Percentiles rank a stretch among this genome's conserved stretches.
These are phyloP conservation scores for Gadus chalcogrammus DNA, from an alignment of 2,113 vertebrate genomes.

Conservation along the genomic window DNA sequence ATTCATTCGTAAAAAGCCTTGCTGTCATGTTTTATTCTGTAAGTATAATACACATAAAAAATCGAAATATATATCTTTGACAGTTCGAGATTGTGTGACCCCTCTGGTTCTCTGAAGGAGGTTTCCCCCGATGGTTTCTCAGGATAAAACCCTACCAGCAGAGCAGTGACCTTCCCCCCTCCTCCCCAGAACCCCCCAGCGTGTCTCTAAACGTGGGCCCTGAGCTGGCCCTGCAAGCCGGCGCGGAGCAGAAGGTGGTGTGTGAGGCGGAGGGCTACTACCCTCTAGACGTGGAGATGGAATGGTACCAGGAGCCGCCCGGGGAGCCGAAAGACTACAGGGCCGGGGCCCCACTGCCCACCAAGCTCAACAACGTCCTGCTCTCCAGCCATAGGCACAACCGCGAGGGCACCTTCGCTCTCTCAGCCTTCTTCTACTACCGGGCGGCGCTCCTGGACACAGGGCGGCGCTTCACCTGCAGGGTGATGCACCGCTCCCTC, in stretches of 20 bases:
- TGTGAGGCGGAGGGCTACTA: slow-evolving; percentile 66
- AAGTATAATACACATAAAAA: too few relatives aligned
- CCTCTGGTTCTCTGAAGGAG: too few relatives aligned
- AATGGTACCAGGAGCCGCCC: slow-evolving; percentile 56
- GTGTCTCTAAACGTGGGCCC: slow-evolving; percentile 59
- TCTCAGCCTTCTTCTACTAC: slow-evolving; percentile 72
- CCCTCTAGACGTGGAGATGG: slow-evolving; percentile 69
- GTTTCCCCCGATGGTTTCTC: background rate
- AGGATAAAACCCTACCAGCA: background rate
- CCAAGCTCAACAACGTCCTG: slow-evolving; percentile 58
- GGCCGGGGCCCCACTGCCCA: slow-evolving; percentile 48
- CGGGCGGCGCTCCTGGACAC: slow-evolving; percentile 46
- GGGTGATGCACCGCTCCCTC: slow-evolving; percentile 68
- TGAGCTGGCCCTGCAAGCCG: slow-evolving; percentile 51
- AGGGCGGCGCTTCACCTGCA: slow-evolving; percentile 64
- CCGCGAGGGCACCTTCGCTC: slow-evolving; percentile 65
- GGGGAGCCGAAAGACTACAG: slow-evolving; percentile 9
- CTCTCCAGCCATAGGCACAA: slow-evolving; percentile 69
- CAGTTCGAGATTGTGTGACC: too few relatives aligned
- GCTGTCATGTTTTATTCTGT: too few relatives aligned
- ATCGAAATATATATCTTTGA: too few relatives aligned
- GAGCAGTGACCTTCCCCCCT: background rate
- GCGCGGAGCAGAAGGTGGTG: slow-evolving; percentile 61
- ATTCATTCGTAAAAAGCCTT: too few relatives aligned
- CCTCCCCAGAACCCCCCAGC: slow-evolving; percentile 63